phyloP scores from a whole-genome alignment of 2,113 vertebrate species.

The Sturnus vulgaris region DNA sequence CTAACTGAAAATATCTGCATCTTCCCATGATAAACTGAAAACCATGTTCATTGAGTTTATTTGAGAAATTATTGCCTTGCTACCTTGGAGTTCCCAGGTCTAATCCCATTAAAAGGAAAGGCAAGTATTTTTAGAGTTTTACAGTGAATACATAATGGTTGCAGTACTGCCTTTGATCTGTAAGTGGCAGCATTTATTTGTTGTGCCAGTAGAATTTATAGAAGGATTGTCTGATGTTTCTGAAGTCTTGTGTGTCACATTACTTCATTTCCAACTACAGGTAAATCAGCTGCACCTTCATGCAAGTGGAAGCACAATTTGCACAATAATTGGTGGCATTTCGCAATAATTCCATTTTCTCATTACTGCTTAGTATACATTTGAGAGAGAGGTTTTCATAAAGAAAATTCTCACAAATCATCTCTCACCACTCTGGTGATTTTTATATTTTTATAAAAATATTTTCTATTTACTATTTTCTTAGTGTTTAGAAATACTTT shows the following conservation, averaged over 20 bases:
- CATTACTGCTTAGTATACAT: not conserved
- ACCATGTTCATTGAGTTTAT: not conserved
- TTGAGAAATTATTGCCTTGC: not conserved
- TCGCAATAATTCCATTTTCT: constrained; percentile 35
- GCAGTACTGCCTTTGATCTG: constrained; percentile 35
- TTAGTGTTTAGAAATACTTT: not conserved
- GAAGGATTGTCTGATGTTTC: not conserved
- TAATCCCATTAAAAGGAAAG: constrained; percentile 22
- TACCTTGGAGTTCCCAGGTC: not conserved
- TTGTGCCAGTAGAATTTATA: constrained; percentile 5
- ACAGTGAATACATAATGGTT: not conserved
- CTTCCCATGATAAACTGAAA: not conserved
- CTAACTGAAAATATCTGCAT: not conserved
- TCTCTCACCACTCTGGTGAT: not conserved
- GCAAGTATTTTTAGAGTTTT: not conserved
- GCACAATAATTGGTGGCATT: constrained; percentile 45
- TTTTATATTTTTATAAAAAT: not conserved
- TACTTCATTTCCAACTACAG: constrained; percentile 46
- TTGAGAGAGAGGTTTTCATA: constrained; percentile 14
- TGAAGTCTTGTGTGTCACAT: constrained; percentile 33
- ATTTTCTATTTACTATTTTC: too few species aligned
- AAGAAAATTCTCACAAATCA: constrained; percentile 1
- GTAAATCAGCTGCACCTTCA: constrained; percentile 48
- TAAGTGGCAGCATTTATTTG: constrained; percentile 70
- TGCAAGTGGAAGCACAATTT: constrained; percentile 9